Evolutionary conservation across 2,113 vertebrate genomes (phyloP).

Genomic region (Odontesthes bonariensis): DNA sequence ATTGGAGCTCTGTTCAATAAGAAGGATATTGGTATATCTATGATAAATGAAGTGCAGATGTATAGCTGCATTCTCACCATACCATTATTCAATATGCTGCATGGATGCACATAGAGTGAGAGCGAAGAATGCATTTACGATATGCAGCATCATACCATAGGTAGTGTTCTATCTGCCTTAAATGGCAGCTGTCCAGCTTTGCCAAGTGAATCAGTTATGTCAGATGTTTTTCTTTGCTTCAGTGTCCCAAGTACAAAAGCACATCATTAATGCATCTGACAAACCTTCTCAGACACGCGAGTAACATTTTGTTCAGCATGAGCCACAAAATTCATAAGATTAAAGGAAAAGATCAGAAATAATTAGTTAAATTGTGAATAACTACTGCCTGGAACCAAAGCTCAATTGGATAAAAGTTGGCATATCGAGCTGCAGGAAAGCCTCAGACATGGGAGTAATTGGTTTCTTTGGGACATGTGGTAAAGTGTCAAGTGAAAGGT

Average conservation of each 20-base stretch:
- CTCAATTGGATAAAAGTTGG: constrained; percentile 69
- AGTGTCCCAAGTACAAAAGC: constrained; percentile 31
- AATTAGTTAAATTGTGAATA: constrained; percentile 53
- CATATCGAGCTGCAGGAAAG: constrained; percentile 60
- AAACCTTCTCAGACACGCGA: constrained; percentile 16
- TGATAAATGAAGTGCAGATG: constrained; percentile 33
- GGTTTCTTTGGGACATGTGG: constrained; percentile 80
- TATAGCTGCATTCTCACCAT: constrained; percentile 6
- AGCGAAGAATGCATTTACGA: constrained; percentile 22
- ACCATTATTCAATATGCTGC: constrained; percentile 20
- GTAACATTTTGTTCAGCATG: constrained; percentile 17
- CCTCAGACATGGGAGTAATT: constrained; percentile 79
- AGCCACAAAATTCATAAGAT: constrained; percentile 13
- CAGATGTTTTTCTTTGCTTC: constrained; percentile 37
- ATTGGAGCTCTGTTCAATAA: constrained; percentile 5
- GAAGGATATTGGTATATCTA: constrained; percentile 20
- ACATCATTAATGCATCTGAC: constrained; percentile 39
- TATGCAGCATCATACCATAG: constrained; percentile 21
- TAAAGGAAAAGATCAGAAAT: constrained; percentile 21
- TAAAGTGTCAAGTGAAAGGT: constrained; percentile 67
- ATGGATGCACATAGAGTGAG: constrained; percentile 31
- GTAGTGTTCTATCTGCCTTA: constrained; percentile 24
- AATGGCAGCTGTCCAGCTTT: constrained; percentile 21
- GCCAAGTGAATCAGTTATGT: constrained; percentile 35
- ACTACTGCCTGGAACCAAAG: constrained; percentile 55